phyloP scores from a whole-genome alignment of 2,888 invertebrate genomes.

The Macrophya alboannulata region DNA sequence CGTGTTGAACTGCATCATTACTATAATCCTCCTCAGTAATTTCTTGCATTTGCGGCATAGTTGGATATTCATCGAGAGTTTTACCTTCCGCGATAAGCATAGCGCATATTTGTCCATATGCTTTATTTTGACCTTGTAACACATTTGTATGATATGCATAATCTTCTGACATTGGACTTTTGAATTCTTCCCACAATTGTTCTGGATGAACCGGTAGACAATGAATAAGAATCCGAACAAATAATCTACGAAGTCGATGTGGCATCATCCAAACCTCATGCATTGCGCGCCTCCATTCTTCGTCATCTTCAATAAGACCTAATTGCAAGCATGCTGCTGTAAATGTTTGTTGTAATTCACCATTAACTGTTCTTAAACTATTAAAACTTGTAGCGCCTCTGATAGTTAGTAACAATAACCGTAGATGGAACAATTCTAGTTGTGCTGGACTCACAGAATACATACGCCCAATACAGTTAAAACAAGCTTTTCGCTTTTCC shows the following conservation, averaged over 20 bases:
- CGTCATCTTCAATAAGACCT: slow-evolving; percentile 68
- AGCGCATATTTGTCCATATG: background rate
- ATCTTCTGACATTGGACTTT: background rate
- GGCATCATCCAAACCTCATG: slow-evolving; percentile 69
- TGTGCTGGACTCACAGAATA: background rate
- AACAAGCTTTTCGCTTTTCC: background rate
- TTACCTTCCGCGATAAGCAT: background rate
- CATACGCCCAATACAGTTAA: background rate
- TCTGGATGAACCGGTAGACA: slow-evolving; percentile 58
- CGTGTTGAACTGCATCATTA: too few relatives aligned
- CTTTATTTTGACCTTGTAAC: background rate
- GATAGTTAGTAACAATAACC: slow-evolving; percentile 63
- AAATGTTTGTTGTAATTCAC: slow-evolving; percentile 64
- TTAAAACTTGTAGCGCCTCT: slow-evolving; percentile 69
- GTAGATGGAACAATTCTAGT: background rate
- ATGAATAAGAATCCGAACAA: slow-evolving; percentile 62
- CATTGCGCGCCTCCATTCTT: slow-evolving; percentile 66
- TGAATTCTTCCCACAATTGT: background rate
- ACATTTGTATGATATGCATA: background rate
- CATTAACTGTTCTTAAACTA: slow-evolving; percentile 67
- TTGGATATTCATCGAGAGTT: background rate
- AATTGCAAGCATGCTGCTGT: slow-evolving; percentile 63
- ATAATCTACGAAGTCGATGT: slow-evolving; percentile 65
- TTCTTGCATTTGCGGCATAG: too few relatives aligned
- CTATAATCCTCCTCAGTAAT: too few relatives aligned